Base-by-base conservation (phyloP, 35 echinoderm and acorn worm genomes). In the Ophioderma brevispina region DNA sequence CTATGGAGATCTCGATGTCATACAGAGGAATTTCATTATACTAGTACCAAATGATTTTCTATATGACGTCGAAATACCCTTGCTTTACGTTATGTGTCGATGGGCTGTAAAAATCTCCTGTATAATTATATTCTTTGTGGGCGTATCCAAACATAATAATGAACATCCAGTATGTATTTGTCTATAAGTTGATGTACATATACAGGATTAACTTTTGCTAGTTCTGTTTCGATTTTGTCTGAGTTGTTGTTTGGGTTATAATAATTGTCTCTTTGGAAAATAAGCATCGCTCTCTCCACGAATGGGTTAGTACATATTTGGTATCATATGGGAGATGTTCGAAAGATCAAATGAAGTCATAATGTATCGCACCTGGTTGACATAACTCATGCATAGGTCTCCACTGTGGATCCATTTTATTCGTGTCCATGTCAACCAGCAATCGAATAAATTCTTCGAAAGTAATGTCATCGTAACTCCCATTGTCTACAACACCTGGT, bases 331-430 rank as follows among this genome's bases (percentile, higher is more conserved):
- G 63, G 10, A 98, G 50, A n/a, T 98, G 83, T 87, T 98, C 96
- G 36, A 98, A 98, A 15, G 93, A 95, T 55, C 96, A 93, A 1
- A 98, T 84, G 56, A 98, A 98, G 76, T 98, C 93, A 76, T 95
- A 98, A 11, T 93, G 80, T 13, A 98, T 43, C 11, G 93, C 93
- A 87, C 96, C 95, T 1, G 96, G 96, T 33, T 98, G 97, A 75
- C 97, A 99, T 36, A 99, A 78, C 77, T 95, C 84, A 32, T 99
- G 94, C 97, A 99, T 99, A 13, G 97, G 97, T 32, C 84, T 91
- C 97, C 97, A 99, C 75, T 99, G 97, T 35, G 89, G 89, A 82
- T 99, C 97, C 97, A 99, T 99, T 32, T 76, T 89, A 0, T 39
- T 35, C 31, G 80, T 86, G 39, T 95, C 84, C 19, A 40, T 90